Percentiles rank a stretch among this genome's conserved stretches.
These are phyloP conservation scores for Mystacornis crossleyi DNA, from an alignment of 2,113 vertebrate species.

Conservation along the genomic window DNA sequence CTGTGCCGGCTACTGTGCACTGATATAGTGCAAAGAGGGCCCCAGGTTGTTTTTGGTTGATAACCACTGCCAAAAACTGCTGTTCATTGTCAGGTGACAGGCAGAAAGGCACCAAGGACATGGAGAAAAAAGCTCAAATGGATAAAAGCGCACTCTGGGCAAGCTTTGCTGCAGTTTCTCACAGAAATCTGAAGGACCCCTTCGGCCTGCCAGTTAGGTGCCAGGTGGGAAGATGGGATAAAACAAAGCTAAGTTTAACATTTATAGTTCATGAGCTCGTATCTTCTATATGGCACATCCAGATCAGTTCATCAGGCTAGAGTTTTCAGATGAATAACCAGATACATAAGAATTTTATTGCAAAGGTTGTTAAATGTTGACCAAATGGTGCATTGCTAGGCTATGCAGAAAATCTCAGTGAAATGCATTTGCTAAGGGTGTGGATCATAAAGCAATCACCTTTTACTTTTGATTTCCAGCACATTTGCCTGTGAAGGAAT, in stretches of 20 bases:
- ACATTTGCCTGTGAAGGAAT: conserved; percentile 18
- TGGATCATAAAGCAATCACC: conserved; percentile 34
- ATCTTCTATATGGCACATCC: neutral
- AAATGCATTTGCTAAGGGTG: conserved; percentile 1
- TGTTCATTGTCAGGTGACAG: neutral
- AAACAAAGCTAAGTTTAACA: neutral
- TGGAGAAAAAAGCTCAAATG: neutral
- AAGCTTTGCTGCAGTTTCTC: neutral
- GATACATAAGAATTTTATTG: conserved; percentile 35
- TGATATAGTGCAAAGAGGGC: neutral
- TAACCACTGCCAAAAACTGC: neutral
- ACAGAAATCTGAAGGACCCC: neutral
- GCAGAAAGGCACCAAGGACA: neutral
- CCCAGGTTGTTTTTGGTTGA: neutral
- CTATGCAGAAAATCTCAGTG: conserved; percentile 22
- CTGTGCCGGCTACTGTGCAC: neutral
- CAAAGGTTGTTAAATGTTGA: conserved; percentile 35
- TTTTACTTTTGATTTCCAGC: conserved; percentile 25
- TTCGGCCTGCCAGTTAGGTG: neutral
- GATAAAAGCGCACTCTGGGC: neutral
- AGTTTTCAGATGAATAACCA: conserved; percentile 44
- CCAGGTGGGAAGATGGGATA: neutral
- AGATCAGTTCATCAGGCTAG: neutral
- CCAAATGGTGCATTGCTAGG: conserved; percentile 46
- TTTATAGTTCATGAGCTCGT: neutral